These are phyloP conservation scores for Spinus olivaceus DNA, from an alignment of 2,797 vertebrate genomes.

Conservation along the genomic window DNA sequence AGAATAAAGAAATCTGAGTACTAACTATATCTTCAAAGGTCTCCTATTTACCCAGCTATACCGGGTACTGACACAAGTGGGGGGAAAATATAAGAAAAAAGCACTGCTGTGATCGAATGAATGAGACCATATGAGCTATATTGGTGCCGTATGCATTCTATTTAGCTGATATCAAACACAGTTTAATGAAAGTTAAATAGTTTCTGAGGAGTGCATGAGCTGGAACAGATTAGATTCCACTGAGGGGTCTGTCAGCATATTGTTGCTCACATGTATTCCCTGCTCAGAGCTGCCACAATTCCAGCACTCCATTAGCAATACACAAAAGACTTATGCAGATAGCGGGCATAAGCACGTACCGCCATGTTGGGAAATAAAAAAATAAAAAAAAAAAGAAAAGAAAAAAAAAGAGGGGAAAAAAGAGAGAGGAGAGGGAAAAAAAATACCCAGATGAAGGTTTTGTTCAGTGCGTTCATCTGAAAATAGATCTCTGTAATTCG, in stretches of 20 bases:
- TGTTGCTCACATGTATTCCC: constrained; percentile 83
- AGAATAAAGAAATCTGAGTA: constrained; percentile 87
- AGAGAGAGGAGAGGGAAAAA: not conserved
- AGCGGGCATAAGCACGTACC: constrained; percentile 78
- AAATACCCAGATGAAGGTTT: constrained; percentile 68
- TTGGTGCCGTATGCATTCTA: constrained; percentile 85
- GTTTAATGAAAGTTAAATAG: constrained; percentile 94
- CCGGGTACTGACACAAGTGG: constrained; percentile 84
- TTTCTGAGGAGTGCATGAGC: constrained; percentile 88
- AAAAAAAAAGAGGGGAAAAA: not conserved
- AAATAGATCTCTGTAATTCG: constrained; percentile 90
- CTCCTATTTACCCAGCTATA: constrained; percentile 88
- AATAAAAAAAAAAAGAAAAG: not conserved
- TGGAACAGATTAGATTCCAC: constrained; percentile 91
- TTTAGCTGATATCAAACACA: constrained; percentile 90
- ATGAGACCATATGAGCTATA: constrained; percentile 86
- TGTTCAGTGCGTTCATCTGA: constrained; percentile 81
- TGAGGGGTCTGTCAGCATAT: constrained; percentile 86
- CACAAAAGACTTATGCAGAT: constrained; percentile 87
- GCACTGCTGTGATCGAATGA: constrained; percentile 84
- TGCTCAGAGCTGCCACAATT: constrained; percentile 82
- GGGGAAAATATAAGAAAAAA: constrained; percentile 77
- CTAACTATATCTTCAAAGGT: constrained; percentile 93
- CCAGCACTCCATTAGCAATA: constrained; percentile 86
- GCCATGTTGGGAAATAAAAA: constrained; percentile 82